Base-by-base conservation (phyloP, 1,140 invertebrate genomes). In the Aplysia californica region DNA sequence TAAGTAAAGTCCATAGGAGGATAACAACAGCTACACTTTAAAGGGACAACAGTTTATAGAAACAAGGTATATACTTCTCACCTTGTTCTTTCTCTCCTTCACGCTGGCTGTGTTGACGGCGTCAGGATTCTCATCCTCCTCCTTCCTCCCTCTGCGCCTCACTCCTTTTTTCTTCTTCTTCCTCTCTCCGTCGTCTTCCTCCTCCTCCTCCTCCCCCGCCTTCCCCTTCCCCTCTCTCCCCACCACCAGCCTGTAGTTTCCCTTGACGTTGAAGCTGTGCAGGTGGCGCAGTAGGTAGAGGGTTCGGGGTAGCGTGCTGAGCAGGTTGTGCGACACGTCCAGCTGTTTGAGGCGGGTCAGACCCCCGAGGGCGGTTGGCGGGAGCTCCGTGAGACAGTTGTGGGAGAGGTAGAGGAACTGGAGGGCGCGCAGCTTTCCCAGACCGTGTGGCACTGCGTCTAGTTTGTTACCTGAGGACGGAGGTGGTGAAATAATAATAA, bases 321-420 rank as follows among this genome's bases (percentile, higher is more conserved):
- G 76, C 23, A 81, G 59, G 70, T 89, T 89, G 33, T 88, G 78
- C 3, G 85, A 81, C 0, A 89, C 59, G 69, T 88, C 86, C 29
- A 89, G 77, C 21, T 79, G 82, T 31, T 80, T 79, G 10, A 89
- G 79, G 23, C 83, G 81, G 33, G 83, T 84, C 38, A 88, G 80
- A 15, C 80, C 73, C 2, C 79, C 79, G n/a, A 88, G 82, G 29
- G 88, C 86, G n/a, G n/a, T n/a, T 55, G 83, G 77, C 0, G 85
- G 81, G 1, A 89, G 67, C 73, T 83, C 84, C 1, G 68, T 50
- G 10, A 89, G 84, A 6, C 77, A 71, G 76, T 89, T 89, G 3
- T 74, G 70, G 39, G 83, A 83, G 20, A 88, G 78, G 36, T 80
- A 82, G 0, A 88, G 72, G 29, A 75, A 81, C 69, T 85, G 78